Base-by-base conservation (phyloP, 2,888 invertebrate genomes). In the Cosmopolites sordidus region DNA sequence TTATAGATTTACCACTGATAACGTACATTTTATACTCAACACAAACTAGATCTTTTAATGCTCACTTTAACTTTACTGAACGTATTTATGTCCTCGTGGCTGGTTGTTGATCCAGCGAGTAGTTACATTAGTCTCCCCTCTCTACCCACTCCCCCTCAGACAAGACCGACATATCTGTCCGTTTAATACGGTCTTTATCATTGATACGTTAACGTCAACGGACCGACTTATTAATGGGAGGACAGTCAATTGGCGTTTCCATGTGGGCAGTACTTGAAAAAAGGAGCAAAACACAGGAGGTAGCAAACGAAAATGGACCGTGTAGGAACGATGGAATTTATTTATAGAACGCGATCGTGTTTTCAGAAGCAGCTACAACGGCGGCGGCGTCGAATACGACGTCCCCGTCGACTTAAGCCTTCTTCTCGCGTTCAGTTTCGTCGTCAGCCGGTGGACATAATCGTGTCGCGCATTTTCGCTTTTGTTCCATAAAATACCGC, bases 301-400 rank as follows among this genome's bases (percentile, higher is more conserved):
- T 64, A 64, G 64, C 64, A 64, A 65, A 68, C 66, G 66, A 66
- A 69, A 68, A 67, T 63, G 60, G 59, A 58, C 59, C 53, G 59
- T 65, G 66, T 65, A 55, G 69, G 68, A 68, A 66, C 67, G 67
- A 64, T 66, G 67, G 66, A 69, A 68, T 69, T 69, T 72, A 72
- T 72, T 72, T 70, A 69, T 72, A 72, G 71, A 67, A 61, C 66
- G 62, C 66, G 62, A 27, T 43, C 56, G 51, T 48, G 56, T 56
- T 56, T 56, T 48, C 18, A 46, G 41, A 41, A 38, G 40, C 16
- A 16, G 40, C 40, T 2, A 15, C 22, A 22, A 8, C 22, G 22
- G 22, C 22, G 22, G 22, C 22, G 22, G 22, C 22, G 22, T 22
- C 22, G 22, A 22, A 22, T 22, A 22, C 22, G 22, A 22, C 22